Percentiles rank a stretch among this genome's conserved stretches.
Evolutionary conservation across 2,888 invertebrate genomes (phyloP).

Genomic region (Scelioninae gen. 1): DNA sequence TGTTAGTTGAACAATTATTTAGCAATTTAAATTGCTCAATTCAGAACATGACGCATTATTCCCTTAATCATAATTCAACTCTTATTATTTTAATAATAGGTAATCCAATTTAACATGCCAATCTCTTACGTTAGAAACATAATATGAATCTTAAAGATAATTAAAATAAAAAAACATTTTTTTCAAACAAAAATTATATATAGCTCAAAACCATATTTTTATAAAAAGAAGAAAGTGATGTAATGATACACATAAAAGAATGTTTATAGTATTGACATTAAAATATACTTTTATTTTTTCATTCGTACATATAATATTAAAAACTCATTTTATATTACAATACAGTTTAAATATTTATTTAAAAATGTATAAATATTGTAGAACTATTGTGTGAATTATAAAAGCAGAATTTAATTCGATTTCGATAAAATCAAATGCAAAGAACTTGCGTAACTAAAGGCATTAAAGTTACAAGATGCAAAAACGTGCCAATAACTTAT

Average conservation of each 20-base stretch:
- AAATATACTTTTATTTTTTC: slow-evolving; percentile 25
- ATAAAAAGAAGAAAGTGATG: neutral
- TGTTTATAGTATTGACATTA: neutral
- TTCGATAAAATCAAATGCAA: slow-evolving; percentile 16
- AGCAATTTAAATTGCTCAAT: slow-evolving; percentile 30
- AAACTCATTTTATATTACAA: neutral
- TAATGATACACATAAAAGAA: neutral
- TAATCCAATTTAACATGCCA: slow-evolving; percentile 13
- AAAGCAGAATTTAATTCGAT: slow-evolving; percentile 25
- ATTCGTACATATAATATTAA: slow-evolving; percentile 8
- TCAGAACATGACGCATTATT: slow-evolving; percentile 21
- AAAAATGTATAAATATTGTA: slow-evolving; percentile 15
- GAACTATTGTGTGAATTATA: slow-evolving; percentile 18
- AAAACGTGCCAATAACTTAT: slow-evolving; percentile 32
- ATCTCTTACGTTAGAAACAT: slow-evolving; percentile 22
- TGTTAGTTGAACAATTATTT: slow-evolving; percentile 13
- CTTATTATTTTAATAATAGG: neutral
- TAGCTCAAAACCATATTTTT: too few species aligned
- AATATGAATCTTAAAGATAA: slow-evolving; percentile 8
- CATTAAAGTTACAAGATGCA: slow-evolving; percentile 27
- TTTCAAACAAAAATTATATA: neutral
- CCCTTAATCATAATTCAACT: slow-evolving; percentile 23
- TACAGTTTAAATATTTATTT: neutral
- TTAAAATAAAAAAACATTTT: slow-evolving; percentile 2
- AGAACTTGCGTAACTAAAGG: slow-evolving; percentile 29